phyloP scores from a whole-genome alignment of 1,140 invertebrate genomes.

The Aplysia californica region DNA sequence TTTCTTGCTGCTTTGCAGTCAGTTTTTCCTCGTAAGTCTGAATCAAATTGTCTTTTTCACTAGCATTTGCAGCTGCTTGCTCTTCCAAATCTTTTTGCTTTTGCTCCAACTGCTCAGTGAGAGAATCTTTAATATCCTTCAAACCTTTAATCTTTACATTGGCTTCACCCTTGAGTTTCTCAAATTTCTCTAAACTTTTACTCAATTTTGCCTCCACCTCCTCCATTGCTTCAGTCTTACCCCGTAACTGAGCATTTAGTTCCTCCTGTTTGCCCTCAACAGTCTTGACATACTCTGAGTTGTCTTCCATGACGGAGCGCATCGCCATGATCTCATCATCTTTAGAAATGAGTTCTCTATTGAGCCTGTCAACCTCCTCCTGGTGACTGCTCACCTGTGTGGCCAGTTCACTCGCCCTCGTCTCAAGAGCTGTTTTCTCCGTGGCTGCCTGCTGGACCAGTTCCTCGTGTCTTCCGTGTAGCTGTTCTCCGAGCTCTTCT shows the following conservation, averaged over 20 bases:
- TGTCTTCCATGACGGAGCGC: conserved; percentile 41
- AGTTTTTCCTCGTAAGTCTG: conserved; percentile 28
- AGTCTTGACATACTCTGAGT: conserved; percentile 21
- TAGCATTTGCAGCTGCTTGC: conserved; percentile 2
- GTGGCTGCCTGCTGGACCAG: conserved; percentile 35
- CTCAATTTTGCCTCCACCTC: conserved; percentile 27
- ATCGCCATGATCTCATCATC: conserved; percentile 43
- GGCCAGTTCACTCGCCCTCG: conserved; percentile 23
- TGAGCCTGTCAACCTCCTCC: conserved; percentile 29
- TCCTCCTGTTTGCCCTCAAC: conserved; percentile 32
- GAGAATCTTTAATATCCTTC: conserved; percentile 42
- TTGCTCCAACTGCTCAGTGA: conserved; percentile 24
- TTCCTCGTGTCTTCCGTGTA: conserved; percentile 40
- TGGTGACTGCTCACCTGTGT: conserved; percentile 1
- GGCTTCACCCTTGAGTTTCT: conserved; percentile 41
- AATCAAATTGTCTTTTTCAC: conserved; percentile 31
- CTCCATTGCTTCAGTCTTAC: conserved; percentile 17
- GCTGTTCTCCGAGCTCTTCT: conserved; percentile 41
- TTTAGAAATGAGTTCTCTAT: conserved; percentile 35
- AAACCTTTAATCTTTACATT: conserved; percentile 44
- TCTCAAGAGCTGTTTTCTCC: conserved; percentile 40
- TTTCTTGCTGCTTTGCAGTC: conserved; percentile 21
- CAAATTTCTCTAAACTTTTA: conserved; percentile 46
- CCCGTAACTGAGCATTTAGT: conserved; percentile 28
- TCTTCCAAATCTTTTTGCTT: conserved; percentile 34